Percentiles rank a stretch among this genome's conserved stretches.
Conservation (phyloP, 1,140 invertebrate genomes). For the Anastrepha ludens region DNA sequence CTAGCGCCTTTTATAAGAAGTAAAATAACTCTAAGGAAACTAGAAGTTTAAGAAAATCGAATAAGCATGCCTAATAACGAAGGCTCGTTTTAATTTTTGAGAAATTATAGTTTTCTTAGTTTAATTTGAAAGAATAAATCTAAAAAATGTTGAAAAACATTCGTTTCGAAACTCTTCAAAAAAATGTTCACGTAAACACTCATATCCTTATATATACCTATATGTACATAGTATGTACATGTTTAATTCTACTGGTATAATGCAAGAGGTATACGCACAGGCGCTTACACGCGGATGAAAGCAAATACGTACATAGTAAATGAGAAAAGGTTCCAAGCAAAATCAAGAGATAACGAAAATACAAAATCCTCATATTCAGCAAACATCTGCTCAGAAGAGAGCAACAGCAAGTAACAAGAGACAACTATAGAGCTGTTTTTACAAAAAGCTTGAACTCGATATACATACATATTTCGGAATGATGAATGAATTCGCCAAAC, state of each 20-base stretch:
- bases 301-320: not conserved
- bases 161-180: too few relatives aligned
- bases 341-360: not conserved
- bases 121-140: too few relatives aligned
- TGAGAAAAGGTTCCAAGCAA: not conserved
- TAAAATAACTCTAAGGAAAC: too few relatives aligned
- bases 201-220: too few relatives aligned
- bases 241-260: not conserved
- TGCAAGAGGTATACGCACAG: conserved; percentile 9
- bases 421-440: not conserved
- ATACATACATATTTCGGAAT: not conserved
- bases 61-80: too few relatives aligned
- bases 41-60: too few relatives aligned
- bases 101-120: too few relatives aligned
- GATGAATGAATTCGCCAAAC: not conserved
- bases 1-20: too few relatives aligned
- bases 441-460: not conserved
- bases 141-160: too few relatives aligned
- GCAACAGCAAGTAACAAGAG: not conserved
- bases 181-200: too few relatives aligned
- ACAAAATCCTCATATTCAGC: not conserved
- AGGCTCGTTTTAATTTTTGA: too few relatives aligned
- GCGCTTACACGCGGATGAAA: not conserved
- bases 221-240: too few relatives aligned
- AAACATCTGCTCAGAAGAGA: not conserved